Evolutionary conservation across 2,113 vertebrate genomes (phyloP).

Genomic region (Axis porcinus): DNA sequence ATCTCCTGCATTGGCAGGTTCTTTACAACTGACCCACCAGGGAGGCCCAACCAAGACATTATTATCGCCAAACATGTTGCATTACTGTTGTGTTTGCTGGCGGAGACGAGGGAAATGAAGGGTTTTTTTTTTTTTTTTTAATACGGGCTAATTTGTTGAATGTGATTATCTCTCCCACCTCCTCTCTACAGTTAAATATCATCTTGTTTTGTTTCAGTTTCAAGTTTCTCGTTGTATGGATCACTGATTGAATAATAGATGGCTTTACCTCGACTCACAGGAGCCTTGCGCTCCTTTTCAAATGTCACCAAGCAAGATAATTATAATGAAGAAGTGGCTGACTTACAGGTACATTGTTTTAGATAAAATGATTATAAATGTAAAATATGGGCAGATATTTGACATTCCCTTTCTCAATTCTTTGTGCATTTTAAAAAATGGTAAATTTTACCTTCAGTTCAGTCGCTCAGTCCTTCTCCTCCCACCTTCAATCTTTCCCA

Average conservation of each 20-base stretch:
- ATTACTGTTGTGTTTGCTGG: background rate
- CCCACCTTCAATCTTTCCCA: background rate
- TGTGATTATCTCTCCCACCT: background rate
- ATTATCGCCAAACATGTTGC: background rate
- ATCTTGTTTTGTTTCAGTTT: conserved; percentile 72
- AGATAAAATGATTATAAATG: conserved; percentile 24
- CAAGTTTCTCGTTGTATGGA: conserved; percentile 78
- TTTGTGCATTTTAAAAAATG: conserved; percentile 39
- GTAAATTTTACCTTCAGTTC: background rate
- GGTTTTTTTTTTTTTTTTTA: background rate
- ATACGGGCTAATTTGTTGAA: background rate
- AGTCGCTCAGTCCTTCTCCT: background rate
- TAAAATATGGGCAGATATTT: background rate
- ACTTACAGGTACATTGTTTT: conserved; percentile 88
- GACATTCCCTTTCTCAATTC: background rate
- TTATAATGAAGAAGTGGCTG: conserved; percentile 84
- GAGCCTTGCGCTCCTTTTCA: conserved; percentile 95
- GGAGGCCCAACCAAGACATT: background rate
- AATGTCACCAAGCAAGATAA: conserved; percentile 94
- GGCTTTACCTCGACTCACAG: conserved; percentile 95
- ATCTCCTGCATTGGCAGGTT: background rate
- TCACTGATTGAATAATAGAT: conserved; percentile 84
- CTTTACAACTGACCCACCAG: background rate
- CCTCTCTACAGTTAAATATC: conserved; percentile 34
- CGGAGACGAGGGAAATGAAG: background rate